A percentile compares a stretch with the other conserved stretches of the same genome.
Conservation (phyloP, 2,797 vertebrate genomes). For the Mus spretus region DNA sequence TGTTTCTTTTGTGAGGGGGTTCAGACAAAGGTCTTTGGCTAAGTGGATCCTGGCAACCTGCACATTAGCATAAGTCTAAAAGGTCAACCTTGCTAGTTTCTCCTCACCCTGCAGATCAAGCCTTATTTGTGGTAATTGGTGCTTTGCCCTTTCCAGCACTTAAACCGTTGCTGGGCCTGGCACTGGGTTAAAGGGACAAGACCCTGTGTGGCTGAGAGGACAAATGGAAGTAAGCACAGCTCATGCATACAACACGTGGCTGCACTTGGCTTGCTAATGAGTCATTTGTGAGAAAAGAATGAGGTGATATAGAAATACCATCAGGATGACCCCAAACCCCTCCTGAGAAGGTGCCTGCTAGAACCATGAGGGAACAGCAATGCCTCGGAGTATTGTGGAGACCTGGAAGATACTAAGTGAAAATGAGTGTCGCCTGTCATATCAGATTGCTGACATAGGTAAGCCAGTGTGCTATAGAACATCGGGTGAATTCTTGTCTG, state of each 20-base stretch:
- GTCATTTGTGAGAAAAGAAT: conserved; percentile 50
- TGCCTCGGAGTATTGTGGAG: background rate
- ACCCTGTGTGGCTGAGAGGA: background rate
- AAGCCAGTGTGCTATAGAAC: rapidly evolving
- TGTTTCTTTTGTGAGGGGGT: conserved; percentile 52
- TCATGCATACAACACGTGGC: background rate
- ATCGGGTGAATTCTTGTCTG: background rate
- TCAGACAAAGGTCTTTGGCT: conserved; percentile 61
- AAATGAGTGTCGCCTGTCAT: background rate
- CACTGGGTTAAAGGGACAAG: conserved; percentile 51
- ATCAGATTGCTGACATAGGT: background rate
- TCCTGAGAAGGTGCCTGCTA: background rate
- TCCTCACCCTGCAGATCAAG: conserved; percentile 10
- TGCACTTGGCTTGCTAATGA: conserved; percentile 15
- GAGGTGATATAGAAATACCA: background rate
- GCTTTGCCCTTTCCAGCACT: conserved; percentile 70
- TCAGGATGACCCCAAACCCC: background rate
- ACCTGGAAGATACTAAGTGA: background rate
- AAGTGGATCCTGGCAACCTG: conserved; percentile 62
- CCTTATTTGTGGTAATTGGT: conserved; percentile 57
- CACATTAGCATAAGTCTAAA: conserved; percentile 68
- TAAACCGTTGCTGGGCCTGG: conserved; percentile 1
- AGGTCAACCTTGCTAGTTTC: conserved; percentile 68
- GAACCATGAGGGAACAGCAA: background rate
- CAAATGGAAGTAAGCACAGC: background rate